Evolutionary conservation across 2,113 vertebrate genomes (phyloP), one percentile per base, ranked within the genome.

Genomic region (Platycercus adscitus): DNA sequence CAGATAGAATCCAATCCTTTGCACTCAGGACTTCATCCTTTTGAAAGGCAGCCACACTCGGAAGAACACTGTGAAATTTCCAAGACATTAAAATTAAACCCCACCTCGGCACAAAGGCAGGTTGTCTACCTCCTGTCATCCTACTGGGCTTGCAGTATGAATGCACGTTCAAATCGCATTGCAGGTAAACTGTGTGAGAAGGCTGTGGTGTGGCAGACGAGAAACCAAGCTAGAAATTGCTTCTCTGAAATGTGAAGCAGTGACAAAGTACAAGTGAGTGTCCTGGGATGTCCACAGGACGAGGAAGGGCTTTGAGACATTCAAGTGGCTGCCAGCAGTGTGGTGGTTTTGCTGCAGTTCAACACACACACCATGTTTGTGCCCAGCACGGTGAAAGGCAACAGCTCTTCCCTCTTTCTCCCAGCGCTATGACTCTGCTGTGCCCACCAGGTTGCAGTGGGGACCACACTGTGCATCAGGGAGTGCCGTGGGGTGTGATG

Each of bases 341-440:
- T 3, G 13, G 23, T 39, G 31, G 29, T 41, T 41, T 72, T 1
- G 1, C 64, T n/a, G 20, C 35, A 35, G 41, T 20, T 35, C 52
- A 37, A 25, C 41, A 10, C 31, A 24, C 41, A 18, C 35, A 6
- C 5, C 6, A 1, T 3, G 4, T 35, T n/a, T 47, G 56, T 64
- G 17, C 10, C 9, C 0, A 1, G 31, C 4, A 13, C 8, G 44
- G 35, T 0, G 18, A 29, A 71, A 55, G 21, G 19, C 50, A 39
- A 11, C 31, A 39, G 56, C 13, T 86, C 58, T 44, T 25, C 24
- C 28, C 24, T 6, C 16, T 52, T 4, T 4, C 29, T 58, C 25
- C 43, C 25, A 28, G 39, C 0, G 0, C 37, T 0, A 0, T 46
- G 31, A 46, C 17, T 46, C 28, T 77, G 11, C 44, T 17, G 13